Conservation (phyloP, 2,888 invertebrate genomes). For the Sericinus montela region DNA sequence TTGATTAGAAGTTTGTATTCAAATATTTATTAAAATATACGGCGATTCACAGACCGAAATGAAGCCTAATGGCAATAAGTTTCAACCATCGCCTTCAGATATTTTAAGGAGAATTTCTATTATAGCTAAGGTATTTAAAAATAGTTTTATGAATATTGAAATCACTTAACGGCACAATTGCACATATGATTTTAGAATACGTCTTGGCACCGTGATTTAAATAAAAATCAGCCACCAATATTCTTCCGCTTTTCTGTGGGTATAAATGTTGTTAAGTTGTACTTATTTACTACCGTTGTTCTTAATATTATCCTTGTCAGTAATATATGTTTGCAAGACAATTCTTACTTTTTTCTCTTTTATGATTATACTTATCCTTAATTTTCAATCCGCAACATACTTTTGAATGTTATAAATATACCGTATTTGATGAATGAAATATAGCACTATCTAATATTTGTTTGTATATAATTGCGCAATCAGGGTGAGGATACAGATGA, state of each 20-base stretch:
- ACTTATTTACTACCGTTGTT: background rate
- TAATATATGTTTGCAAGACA: too few species aligned
- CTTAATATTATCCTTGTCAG: background rate
- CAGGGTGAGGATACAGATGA: conserved; percentile 74
- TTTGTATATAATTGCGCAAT: conserved; percentile 41
- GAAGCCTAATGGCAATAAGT: conserved; percentile 39
- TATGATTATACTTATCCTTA: too few species aligned
- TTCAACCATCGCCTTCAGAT: conserved; percentile 11
- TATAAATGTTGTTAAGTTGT: background rate
- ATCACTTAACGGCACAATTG: conserved; percentile 4
- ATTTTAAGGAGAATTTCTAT: conserved; percentile 20
- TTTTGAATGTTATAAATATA: too few species aligned
- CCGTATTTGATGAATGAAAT: background rate
- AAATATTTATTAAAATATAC: background rate
- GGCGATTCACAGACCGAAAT: conserved; percentile 47
- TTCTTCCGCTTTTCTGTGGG: background rate
- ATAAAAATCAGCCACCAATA: conserved; percentile 2
- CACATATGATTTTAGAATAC: conserved; percentile 1
- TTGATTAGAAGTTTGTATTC: background rate
- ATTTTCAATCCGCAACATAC: too few species aligned
- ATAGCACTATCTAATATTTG: conserved; percentile 28
- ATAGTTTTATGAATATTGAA: background rate
- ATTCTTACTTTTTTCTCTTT: too few species aligned
- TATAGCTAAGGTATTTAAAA: conserved; percentile 18
- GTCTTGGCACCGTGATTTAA: background rate